Evolutionary conservation across 2,113 vertebrate genomes (phyloP).

Genomic region (Archocentrus centrarchus): DNA sequence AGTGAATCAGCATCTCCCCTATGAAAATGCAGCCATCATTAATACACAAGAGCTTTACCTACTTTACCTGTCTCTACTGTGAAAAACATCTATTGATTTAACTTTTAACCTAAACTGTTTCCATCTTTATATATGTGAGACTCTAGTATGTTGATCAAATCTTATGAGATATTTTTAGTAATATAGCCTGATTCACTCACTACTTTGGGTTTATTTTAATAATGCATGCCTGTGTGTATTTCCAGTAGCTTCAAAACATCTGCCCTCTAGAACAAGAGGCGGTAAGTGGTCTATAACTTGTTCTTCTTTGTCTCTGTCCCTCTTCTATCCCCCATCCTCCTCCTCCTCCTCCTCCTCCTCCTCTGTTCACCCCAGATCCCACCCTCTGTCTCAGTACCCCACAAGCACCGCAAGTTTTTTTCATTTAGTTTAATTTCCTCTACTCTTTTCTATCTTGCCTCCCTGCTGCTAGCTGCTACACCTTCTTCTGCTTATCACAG

Average conservation of each 20-base stretch:
- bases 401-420: conserved; percentile 40
- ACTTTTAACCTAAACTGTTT: neutral
- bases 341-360: neutral
- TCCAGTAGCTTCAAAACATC: conserved; percentile 75
- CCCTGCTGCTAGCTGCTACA: conserved; percentile 14
- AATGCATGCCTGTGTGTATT: conserved; percentile 32
- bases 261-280: conserved; percentile 68
- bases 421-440: conserved; percentile 42
- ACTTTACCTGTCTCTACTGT: neutral
- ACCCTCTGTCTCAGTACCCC: conserved; percentile 26
- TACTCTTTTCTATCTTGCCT: conserved; percentile 16
- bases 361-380: neutral
- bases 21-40: too few species aligned
- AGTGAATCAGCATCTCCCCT: too few species aligned
- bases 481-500: conserved; percentile 51
- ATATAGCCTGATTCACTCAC: neutral
- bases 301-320: neutral
- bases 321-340: too few species aligned
- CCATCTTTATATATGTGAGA: conserved; percentile 25
- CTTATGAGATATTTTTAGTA: neutral
- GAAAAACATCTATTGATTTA: neutral
- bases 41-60: too few species aligned
- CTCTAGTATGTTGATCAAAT: neutral
- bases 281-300: conserved; percentile 57
- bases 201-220: neutral